Percentiles rank a stretch among this genome's conserved stretches.
These are phyloP conservation scores for Parazoanthus darwini DNA, from an alignment of 92 coral and sea anemone genomes.

Conservation along the genomic window DNA sequence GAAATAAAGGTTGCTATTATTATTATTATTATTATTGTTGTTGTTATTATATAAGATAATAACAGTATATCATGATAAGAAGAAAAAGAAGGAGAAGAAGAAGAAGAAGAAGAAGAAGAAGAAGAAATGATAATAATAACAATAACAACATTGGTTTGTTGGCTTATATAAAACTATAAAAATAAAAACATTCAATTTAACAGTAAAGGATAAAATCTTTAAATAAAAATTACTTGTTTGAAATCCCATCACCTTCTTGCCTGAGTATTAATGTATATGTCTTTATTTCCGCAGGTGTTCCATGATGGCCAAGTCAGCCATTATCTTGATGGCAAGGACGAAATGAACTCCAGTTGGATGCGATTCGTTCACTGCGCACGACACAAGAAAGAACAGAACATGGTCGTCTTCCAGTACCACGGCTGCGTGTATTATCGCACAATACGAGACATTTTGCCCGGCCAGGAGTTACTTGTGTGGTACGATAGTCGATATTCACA, in stretches of 20 bases:
- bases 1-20: no score
- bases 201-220: neutral
- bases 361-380: slow-evolving; percentile 97
- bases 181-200: no score
- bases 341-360: slow-evolving; percentile 99
- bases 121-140: no score
- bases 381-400: slow-evolving; percentile 97
- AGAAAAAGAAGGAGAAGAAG: no score
- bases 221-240: neutral
- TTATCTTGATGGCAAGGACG: slow-evolving; percentile 95
- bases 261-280: neutral
- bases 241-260: neutral
- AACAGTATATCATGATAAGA: no score
- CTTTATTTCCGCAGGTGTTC: slow-evolving; percentile 68
- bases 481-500: slow-evolving; percentile 95
- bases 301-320: slow-evolving; percentile 99
- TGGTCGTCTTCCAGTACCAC: slow-evolving; percentile 99
- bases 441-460: slow-evolving; percentile 85
- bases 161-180: no score
- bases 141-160: no score
- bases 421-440: slow-evolving; percentile 99
- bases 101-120: no score
- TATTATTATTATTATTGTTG: no score
- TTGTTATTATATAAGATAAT: no score
- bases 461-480: slow-evolving; percentile 97